phyloP scores from a whole-genome alignment of 2,113 vertebrate genomes.

The Corythoichthys intestinalis region DNA sequence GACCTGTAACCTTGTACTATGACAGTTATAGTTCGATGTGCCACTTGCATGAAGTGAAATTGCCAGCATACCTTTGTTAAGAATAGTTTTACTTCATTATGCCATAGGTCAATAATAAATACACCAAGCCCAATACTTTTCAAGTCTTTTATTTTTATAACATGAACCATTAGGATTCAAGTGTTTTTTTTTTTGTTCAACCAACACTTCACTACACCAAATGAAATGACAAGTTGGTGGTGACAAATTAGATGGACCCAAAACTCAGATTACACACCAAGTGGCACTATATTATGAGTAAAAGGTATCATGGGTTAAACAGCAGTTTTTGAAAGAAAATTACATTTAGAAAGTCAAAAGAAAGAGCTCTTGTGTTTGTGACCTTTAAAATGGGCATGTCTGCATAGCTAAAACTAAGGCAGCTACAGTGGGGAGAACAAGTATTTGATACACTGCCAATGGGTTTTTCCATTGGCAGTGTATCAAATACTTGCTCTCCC shows the following conservation, averaged over 20 bases:
- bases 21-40: not conserved
- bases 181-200: slow-evolving; percentile 15
- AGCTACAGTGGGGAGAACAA: not conserved
- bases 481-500: too few relatives aligned
- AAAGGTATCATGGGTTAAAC: not conserved
- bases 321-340: not conserved
- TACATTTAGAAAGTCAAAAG: not conserved
- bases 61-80: not conserved
- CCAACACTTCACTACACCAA: not conserved
- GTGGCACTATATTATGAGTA: not conserved
- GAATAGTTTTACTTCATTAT: too few relatives aligned
- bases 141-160: slow-evolving; percentile 39
- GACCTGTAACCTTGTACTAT: not conserved
- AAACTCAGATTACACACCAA: not conserved
- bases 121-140: not conserved
- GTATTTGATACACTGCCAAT: too few relatives aligned
- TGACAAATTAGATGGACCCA: slow-evolving; percentile 23
- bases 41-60: not conserved
- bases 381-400: not conserved
- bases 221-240: not conserved
- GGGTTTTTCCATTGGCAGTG: too few relatives aligned
- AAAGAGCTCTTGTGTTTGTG: not conserved
- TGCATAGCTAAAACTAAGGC: not conserved
- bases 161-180: slow-evolving; percentile 27
- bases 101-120: not conserved